Percentiles rank a stretch among this genome's conserved stretches.
These are phyloP conservation scores for Zophobas morio DNA, from an alignment of 1,140 invertebrate genomes.

Conservation along the genomic window DNA sequence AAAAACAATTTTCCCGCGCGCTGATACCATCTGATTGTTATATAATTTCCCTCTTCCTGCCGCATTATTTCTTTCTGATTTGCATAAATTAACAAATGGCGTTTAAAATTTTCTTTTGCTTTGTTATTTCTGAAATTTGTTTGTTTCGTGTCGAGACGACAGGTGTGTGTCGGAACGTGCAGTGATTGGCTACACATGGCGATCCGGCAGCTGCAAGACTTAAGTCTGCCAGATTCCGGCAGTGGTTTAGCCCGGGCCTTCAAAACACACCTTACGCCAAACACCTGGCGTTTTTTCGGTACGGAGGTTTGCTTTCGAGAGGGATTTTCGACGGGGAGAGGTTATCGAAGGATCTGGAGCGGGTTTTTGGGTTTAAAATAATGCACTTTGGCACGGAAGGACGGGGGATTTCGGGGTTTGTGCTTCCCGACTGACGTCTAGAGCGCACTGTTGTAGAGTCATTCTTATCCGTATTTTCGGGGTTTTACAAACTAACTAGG, in stretches of 20 bases:
- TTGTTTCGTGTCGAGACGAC: constrained; percentile 20
- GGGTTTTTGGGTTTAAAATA: background rate
- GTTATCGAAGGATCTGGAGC: background rate
- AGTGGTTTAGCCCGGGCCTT: constrained; percentile 24
- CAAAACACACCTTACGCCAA: background rate
- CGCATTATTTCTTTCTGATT: constrained; percentile 11
- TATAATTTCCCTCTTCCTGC: constrained; percentile 26
- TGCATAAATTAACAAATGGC: constrained; percentile 21
- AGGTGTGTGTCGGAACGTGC: constrained; percentile 33
- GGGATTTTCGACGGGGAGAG: constrained; percentile 7
- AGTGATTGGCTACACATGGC: constrained; percentile 47
- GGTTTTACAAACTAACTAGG: too few relatives aligned
- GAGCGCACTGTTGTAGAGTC: too few relatives aligned
- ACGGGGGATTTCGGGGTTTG: too few relatives aligned
- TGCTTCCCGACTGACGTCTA: too few relatives aligned
- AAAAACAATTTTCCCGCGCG: background rate
- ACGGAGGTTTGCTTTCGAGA: background rate
- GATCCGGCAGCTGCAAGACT: constrained; percentile 43
- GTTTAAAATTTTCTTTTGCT: constrained; percentile 6
- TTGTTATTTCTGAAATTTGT: background rate
- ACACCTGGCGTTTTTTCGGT: constrained; percentile 24
- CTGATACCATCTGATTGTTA: constrained; percentile 16
- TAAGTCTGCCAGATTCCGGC: constrained; percentile 20
- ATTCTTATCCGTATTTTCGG: too few relatives aligned
- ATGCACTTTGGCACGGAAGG: background rate